phyloP scores from a whole-genome alignment of 2,888 invertebrate genomes.

The Morinoia aosen region DNA sequence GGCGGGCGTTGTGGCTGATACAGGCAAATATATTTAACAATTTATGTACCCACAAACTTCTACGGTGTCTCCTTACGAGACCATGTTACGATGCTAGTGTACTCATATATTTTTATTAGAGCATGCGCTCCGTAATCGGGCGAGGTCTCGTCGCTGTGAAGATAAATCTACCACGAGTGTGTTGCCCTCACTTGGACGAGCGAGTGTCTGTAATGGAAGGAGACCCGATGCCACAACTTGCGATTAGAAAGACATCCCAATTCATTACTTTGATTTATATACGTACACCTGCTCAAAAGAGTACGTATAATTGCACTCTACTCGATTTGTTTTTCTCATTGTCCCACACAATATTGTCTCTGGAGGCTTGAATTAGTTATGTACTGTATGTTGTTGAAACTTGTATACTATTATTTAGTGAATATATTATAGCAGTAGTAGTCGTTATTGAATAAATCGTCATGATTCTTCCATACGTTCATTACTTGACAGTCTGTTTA shows the following conservation, averaged over 20 bases:
- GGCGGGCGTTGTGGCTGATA: neutral
- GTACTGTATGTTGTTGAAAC: neutral
- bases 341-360: neutral
- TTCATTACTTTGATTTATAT: neutral
- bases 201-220: neutral
- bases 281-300: neutral
- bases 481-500: too few species aligned
- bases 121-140: neutral
- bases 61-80: neutral
- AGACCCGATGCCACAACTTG: neutral
- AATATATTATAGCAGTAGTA: too few species aligned
- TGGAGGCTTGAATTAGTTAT: neutral
- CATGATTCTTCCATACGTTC: too few species aligned
- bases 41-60: neutral
- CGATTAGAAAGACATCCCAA: neutral
- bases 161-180: neutral
- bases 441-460: too few species aligned
- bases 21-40: neutral
- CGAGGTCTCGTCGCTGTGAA: neutral
- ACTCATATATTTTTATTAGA: neutral
- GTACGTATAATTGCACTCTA: neutral
- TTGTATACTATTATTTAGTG: neutral
- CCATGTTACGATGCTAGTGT: neutral
- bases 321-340: neutral
- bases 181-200: neutral